Evolutionary conservation across 2,797 vertebrate genomes (phyloP), one percentile per base, ranked within the genome.

Genomic region (Ceryle rudis): DNA sequence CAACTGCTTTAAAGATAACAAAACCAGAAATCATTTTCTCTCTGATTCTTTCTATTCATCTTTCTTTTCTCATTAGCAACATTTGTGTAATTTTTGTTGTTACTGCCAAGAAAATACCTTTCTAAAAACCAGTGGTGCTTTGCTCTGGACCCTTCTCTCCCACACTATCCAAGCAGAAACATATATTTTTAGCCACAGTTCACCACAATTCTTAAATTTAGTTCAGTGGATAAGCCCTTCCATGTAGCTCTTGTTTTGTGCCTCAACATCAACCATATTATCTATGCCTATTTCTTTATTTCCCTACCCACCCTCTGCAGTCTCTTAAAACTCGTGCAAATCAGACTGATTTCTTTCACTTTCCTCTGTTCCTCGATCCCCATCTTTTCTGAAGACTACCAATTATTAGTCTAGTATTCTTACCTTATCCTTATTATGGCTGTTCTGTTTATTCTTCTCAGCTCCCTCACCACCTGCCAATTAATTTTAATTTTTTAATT

Each of bases 41-140:
- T 54, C 61, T 73, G 64, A 83, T 91, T 96, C 81, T 91, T 49
- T 67, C 89, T 85, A 91, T 92, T 94, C 47, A 85, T 91, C 78
- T 87, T 87, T 81, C 60, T 81, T 75, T 82, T 88, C 78, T 87
- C 64, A 52, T 71, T 73, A 46, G 65, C 74, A 80, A 42, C 0
- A 0, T 42, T 64, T 47, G n/a, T 96, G 90, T 86, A 57, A 83
- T 74, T 95, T 91, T 66, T 83, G 60, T 47, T 92, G 71, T 31
- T 52, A n/a, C 22, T 90, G 69, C 67, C 55, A 84, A 93, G 71
- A 61, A 96, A 84, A 85, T 37, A 29, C 55, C 25, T 75, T 88
- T 81, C 81, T 47, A 28, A 80, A 88, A 90, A 70, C 2, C n/a
- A 66, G 46, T 57, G 37, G 29, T 92, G 67, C 33, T 89, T 64